Evolutionary conservation across 2,113 vertebrate species (phyloP).

Genomic region (Phrynosoma platyrhinos): DNA sequence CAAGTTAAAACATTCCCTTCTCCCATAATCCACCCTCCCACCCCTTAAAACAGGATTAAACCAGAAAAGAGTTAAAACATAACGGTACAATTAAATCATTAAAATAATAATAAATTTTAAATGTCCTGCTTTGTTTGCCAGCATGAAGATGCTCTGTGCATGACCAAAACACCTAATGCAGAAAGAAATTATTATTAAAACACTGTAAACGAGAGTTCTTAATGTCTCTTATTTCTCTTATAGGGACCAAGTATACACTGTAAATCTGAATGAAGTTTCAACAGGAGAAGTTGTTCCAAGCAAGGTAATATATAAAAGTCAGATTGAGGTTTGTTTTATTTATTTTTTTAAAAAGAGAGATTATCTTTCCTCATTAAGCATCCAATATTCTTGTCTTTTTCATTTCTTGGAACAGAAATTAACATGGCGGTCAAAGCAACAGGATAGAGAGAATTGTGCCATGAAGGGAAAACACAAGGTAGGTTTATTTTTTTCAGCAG

Average conservation of each 20-base stretch:
- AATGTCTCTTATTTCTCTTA: constrained; percentile 63
- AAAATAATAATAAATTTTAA: no score
- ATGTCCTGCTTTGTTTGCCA: background rate
- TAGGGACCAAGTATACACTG: constrained; percentile 98
- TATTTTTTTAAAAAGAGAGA: background rate
- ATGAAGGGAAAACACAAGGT: constrained; percentile 99
- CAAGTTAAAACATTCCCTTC: no score
- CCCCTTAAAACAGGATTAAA: no score
- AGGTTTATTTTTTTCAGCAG: constrained; percentile 57
- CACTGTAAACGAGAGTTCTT: background rate
- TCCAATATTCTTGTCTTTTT: constrained; percentile 39
- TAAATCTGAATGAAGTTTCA: constrained; percentile 94
- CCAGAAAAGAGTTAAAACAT: no score
- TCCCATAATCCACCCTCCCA: no score
- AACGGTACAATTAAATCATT: no score
- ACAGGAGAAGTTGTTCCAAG: constrained; percentile 94
- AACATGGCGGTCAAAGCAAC: constrained; percentile 94
- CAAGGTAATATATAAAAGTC: constrained; percentile 80
- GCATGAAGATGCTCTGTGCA: background rate
- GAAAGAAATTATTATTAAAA: background rate
- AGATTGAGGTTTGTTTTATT: constrained; percentile 20
- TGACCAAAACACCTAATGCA: background rate
- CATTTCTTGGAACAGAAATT: constrained; percentile 84
- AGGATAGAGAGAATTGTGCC: constrained; percentile 93
- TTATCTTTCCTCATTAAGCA: background rate